Base-by-base conservation (phyloP, 2,797 vertebrate genomes). In the Moxostoma hubbsi region DNA sequence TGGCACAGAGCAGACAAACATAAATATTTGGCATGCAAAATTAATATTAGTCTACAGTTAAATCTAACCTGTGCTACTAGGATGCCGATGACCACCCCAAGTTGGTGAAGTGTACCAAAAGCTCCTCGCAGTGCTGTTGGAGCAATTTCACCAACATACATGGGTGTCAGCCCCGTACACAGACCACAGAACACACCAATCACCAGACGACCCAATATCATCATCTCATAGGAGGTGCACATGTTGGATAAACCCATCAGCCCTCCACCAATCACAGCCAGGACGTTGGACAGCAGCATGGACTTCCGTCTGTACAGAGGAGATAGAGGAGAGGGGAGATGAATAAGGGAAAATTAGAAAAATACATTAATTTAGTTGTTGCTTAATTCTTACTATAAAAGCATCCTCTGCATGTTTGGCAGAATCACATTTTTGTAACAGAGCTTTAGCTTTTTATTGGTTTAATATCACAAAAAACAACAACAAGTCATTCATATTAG, bases 81-180 rank as follows among this genome's bases (percentile, higher is more conserved):
- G 87, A 99, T 99, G 83, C 98, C 96, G 5, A 99, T 75, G n/a
- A 99, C 97, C 2, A 98, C 95, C 9, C 95, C 98, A 82, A 99
- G 93, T 91, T 99, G 97, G 86, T 98, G 95, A 59, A 99, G 92
- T 0, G 97, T 97, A 36, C 97, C 97, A 0, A 99, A 97, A 47
- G 97, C 97, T 51, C 98, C 97, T 0, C 96, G 92, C 8, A 96
- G 74, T 0, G 89, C 86, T 0, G 97, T 98, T 47, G 97, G 98
- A 0, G 96, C 91, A 73, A 99, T 83, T 83, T 99, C 98, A 0
- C 96, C 97, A 46, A 99, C 93, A 55, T 98, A 99, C 96, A 99
- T 96, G 71, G 98, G 97, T 0, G 97, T 96, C 68, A 99, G 93
- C 9, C 97, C 97, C 0, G 97, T 97, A 89, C 92, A 95, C 62